Base-by-base conservation (phyloP, 2,113 vertebrate genomes). In the Lontra canadensis region DNA sequence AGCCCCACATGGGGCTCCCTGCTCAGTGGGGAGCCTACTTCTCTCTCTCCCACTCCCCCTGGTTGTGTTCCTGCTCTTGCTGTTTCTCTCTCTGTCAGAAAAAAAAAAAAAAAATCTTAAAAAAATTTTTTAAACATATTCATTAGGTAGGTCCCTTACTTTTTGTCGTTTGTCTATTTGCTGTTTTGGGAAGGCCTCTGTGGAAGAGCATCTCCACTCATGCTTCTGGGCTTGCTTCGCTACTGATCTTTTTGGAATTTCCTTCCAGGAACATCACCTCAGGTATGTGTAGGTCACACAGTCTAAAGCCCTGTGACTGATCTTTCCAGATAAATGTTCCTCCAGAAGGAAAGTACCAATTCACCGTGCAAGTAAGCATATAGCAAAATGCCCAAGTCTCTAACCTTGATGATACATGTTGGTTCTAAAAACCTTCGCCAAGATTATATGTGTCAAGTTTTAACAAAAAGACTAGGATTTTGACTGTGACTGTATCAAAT, bases 331-430 rank as follows among this genome's bases (percentile, higher is more conserved):
- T 26, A 34, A 47, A 29, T 26, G 59, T 47, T 59, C 52, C 47
- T 79, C 23, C 11, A 14, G n/a, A 39, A 91, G 36, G 6, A 10
- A 69, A 65, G 10, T 20, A 31, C 20, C 7, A 55, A 3, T 36
- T 83, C 44, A n/a, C 49, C 0, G 1, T 34, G 44, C 2, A 10
- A 7, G n/a, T 12, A 26, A 9, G 5, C 7, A 49, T 5, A 20
- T 2, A 2, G 31, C 36, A 55, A 29, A 55, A 21, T 15, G 20
- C 18, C 25, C 12, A 10, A 61, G 6, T 47, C 76, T 42, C 23
- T 6, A 7, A 52, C 36, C n/a, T 65, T 71, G 25, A 21, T 13
- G 55, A 85, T 29, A 25, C 14, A 67, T 1, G 20, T 7, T 86
- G 39, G 21, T 23, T 67, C 29, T 9, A 49, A 42, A 88, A 93